Base-by-base conservation (phyloP, 2,797 vertebrate species). In the Neosalanx taihuensis region DNA sequence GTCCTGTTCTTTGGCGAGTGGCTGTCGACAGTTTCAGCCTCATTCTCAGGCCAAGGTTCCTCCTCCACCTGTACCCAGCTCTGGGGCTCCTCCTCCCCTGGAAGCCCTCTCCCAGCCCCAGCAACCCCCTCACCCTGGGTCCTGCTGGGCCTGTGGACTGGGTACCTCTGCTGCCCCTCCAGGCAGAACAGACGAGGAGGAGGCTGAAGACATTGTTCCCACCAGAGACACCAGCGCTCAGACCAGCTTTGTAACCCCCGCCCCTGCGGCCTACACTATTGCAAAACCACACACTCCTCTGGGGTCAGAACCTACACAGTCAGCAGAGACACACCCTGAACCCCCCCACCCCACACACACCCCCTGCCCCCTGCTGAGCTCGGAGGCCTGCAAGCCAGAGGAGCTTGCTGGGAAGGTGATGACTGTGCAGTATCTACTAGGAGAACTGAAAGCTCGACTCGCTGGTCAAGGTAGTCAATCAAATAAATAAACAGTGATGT, bases 341-440 rank as follows among this genome's bases (percentile, higher is more conserved):
- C 53, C 4, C 62, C 13, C 41, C 53, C 17, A 41, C 58, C 33
- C 64, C 33, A 18, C 71, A 13, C 15, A 30, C 72, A 0, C 57
- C 20, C 23, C 31, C 59, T 10, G 68, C 71, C 41, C 13, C 1
- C 64, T 18, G n/a, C 53, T 69, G 67, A 9, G 67, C 31, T 35
- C n/a, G 1, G 67, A 37, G 6, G 46, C 9, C 18, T 2, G 62
- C 26, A 67, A 70, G 0, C 57, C 72, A 1, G 80, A 79, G 63
- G 89, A 90, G 85, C 85, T 76, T 1, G 85, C 84, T 0, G 79
- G 77, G 64, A 92, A 89, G 79, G 75, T 92, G 66, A 89, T 81
- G 88, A 93, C 87, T 0, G 63, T 93, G n/a, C 93, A 89, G 62
- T 87, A 90, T 75, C 91, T 98, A 57, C 72, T 97, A 70, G 88